phyloP scores from a whole-genome alignment of 2,113 vertebrate species.

The Brachyhypopomus gauderio region DNA sequence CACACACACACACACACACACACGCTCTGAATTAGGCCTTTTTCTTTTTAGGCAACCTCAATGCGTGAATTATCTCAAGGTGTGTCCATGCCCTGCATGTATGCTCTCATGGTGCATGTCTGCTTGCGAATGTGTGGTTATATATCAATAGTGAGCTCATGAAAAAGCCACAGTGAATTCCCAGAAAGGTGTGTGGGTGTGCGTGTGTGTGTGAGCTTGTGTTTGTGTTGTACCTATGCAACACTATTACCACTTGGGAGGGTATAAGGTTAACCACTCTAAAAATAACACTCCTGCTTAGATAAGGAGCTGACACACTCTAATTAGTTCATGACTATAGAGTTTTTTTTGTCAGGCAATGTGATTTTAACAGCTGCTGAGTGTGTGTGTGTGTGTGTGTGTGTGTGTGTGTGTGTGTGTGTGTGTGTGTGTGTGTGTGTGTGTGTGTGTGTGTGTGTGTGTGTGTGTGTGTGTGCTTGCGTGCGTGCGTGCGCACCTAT shows the following conservation, averaged over 20 bases:
- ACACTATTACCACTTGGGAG: conserved; percentile 66
- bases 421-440: no score
- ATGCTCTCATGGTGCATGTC: not conserved
- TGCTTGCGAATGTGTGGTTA: conserved; percentile 25
- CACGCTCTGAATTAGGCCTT: conserved; percentile 58
- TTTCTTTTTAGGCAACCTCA: conserved; percentile 62
- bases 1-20: conserved; percentile 61
- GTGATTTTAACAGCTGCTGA: conserved; percentile 56
- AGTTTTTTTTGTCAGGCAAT: conserved; percentile 43
- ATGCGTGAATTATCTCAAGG: conserved; percentile 65
- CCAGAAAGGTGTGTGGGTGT: not conserved
- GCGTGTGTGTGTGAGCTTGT: conserved; percentile 39
- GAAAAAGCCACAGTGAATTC: not conserved
- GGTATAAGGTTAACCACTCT: conserved; percentile 63
- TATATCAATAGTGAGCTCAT: conserved; percentile 24
- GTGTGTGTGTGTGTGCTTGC: no score
- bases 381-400: no score
- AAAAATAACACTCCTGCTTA: conserved; percentile 66
- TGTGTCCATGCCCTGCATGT: conserved; percentile 37
- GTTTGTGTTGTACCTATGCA: conserved; percentile 61
- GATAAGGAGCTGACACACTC: conserved; percentile 69
- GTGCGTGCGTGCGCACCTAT: no score
- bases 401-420: no score
- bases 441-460: no score
- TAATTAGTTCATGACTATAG: conserved; percentile 65